A percentile compares a stretch with the other conserved stretches of the same genome.
These are phyloP conservation scores for Dendrolimus houi DNA, from an alignment of 2,888 invertebrate genomes.

Conservation along the genomic window DNA sequence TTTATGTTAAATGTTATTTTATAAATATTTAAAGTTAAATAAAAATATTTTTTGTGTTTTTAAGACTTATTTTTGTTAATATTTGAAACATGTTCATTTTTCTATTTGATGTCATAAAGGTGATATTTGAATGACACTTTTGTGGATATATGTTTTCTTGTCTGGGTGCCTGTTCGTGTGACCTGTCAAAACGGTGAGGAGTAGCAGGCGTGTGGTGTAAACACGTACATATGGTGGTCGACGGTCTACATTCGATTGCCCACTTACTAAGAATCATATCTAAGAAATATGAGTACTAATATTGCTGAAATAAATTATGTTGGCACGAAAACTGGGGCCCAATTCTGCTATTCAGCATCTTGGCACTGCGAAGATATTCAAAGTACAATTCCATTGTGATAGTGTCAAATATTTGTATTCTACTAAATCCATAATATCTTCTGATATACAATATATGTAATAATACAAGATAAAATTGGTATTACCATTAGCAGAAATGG, in stretches of 20 bases:
- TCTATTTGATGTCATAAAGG: constrained; percentile 1
- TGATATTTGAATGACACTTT: constrained; percentile 5
- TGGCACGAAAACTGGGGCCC: too few relatives aligned
- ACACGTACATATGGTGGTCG: constrained; percentile 48
- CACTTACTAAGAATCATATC: not conserved
- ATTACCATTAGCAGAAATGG: too few relatives aligned
- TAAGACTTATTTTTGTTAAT: not conserved
- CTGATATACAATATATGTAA: too few relatives aligned
- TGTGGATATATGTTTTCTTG: constrained; percentile 9
- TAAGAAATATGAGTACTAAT: not conserved
- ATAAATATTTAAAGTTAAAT: not conserved
- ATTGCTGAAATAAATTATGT: too few relatives aligned
- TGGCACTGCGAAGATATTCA: too few relatives aligned
- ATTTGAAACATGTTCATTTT: constrained; percentile 9
- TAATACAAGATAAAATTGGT: too few relatives aligned
- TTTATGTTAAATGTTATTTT: constrained; percentile 11
- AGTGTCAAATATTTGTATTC: too few relatives aligned
- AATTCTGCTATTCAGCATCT: too few relatives aligned
- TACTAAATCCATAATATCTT: too few relatives aligned
- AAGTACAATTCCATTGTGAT: too few relatives aligned
- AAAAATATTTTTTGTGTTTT: too few relatives aligned
- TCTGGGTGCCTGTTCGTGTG: constrained; percentile 29
- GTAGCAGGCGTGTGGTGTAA: constrained; percentile 63
- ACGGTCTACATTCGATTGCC: constrained; percentile 10
- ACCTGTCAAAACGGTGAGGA: constrained; percentile 65